Evolutionary conservation across 2,888 invertebrate species (phyloP).

Genomic region (Sminthurinus aureus): DNA sequence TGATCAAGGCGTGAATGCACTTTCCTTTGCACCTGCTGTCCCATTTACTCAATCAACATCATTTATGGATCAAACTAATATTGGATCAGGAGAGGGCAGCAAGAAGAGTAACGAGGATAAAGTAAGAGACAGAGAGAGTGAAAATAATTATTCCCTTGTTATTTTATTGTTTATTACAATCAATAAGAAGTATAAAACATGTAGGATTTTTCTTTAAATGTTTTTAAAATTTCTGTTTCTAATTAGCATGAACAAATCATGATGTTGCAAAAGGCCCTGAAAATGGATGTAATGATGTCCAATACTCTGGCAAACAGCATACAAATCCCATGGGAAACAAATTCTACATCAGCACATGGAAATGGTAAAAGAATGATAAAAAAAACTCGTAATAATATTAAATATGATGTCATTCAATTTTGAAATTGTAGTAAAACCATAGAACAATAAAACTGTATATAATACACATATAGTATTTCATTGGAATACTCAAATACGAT

Average conservation of each 20-base stretch:
- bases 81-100: slow-evolving; percentile 59
- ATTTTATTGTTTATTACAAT: too few relatives aligned
- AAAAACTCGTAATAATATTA: neutral
- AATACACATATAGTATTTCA: too few relatives aligned
- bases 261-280: slow-evolving; percentile 59
- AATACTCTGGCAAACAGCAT: slow-evolving; percentile 32
- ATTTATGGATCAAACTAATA: slow-evolving; percentile 45
- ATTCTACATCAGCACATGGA: neutral
- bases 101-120: slow-evolving; percentile 58
- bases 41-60: slow-evolving; percentile 50
- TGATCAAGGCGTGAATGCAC: slow-evolving; percentile 64
- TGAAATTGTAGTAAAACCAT: too few relatives aligned
- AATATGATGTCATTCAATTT: too few relatives aligned
- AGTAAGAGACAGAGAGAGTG: slow-evolving; percentile 10
- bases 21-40: slow-evolving; percentile 49
- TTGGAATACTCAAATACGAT: too few relatives aligned
- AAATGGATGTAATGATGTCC: slow-evolving; percentile 59
- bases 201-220: slow-evolving; percentile 1
- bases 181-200: too few relatives aligned
- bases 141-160: too few relatives aligned
- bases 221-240: neutral
- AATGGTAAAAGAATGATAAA: neutral
- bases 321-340: neutral
- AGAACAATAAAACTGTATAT: too few relatives aligned
- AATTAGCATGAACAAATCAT: slow-evolving; percentile 55